These are phyloP conservation scores for Rhabdophis nuchalis DNA, from an alignment of 2,797 vertebrate genomes.

Conservation along the genomic window DNA sequence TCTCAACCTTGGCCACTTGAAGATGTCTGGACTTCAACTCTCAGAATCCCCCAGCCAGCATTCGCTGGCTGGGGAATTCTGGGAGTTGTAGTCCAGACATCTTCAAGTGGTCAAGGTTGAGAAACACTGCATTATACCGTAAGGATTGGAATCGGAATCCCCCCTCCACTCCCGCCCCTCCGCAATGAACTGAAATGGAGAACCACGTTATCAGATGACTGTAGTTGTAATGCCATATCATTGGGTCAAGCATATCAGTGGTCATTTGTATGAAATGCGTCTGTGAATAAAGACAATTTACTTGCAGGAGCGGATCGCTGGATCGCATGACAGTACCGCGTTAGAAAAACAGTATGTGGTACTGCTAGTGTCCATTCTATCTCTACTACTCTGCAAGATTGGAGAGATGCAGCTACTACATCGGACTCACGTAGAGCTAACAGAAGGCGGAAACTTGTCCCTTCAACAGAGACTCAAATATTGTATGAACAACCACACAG, in stretches of 20 bases:
- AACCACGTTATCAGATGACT: neutral
- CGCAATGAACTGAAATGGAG: neutral
- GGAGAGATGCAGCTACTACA: neutral
- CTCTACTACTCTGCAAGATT: neutral
- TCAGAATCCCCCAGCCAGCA: no score
- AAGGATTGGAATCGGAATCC: neutral
- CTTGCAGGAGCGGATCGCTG: neutral
- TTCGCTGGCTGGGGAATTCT: no score
- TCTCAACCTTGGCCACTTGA: no score
- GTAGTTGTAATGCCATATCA: neutral
- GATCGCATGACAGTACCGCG: neutral
- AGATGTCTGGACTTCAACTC: no score
- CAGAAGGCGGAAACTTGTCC: neutral
- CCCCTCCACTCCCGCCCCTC: no score
- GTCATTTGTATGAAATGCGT: neutral
- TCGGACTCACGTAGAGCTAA: neutral
- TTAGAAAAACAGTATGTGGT: neutral
- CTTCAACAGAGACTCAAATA: neutral
- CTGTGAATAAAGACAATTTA: neutral
- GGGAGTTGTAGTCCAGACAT: no score
- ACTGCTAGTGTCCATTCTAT: no score
- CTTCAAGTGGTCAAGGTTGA: no score
- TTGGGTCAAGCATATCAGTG: neutral
- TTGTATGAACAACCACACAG: neutral
- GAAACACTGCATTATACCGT: neutral